Conservation (phyloP, 2,113 vertebrate species). For the Craseonycteris thonglongyai region DNA sequence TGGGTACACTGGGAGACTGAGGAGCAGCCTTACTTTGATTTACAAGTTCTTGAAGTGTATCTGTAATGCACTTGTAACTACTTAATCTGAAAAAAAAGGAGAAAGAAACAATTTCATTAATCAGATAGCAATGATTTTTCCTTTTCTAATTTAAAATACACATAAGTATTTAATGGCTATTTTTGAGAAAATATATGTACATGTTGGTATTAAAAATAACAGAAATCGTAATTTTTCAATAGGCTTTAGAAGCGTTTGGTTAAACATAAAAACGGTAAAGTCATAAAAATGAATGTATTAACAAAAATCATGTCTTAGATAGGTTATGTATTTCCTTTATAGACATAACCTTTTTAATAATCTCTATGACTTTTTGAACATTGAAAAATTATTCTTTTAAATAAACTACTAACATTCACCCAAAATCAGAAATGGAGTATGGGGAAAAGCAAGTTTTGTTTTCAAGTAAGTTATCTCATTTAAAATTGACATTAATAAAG, state of each 20-base stretch:
- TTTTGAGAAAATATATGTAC: background rate
- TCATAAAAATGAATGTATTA: background rate
- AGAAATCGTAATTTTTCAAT: background rate
- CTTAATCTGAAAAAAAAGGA: conserved; percentile 81
- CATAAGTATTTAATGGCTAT: background rate
- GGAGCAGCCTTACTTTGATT: conserved; percentile 98
- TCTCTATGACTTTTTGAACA: background rate
- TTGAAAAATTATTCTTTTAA: background rate
- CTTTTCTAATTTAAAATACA: conserved; percentile 4
- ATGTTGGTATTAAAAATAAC: background rate
- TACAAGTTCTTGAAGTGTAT: conserved; percentile 96
- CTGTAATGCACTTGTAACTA: conserved; percentile 97
- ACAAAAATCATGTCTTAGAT: background rate
- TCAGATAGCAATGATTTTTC: background rate
- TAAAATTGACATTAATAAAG: background rate
- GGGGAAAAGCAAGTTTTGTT: background rate
- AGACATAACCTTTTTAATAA: background rate
- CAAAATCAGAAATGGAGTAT: background rate
- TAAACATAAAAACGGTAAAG: background rate
- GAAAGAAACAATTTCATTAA: background rate
- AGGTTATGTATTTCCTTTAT: background rate
- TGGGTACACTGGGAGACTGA: conserved; percentile 97
- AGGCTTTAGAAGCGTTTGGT: background rate
- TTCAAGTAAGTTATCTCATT: background rate
- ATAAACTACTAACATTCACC: background rate